Base-by-base conservation (phyloP, 2,888 invertebrate species). In the Ichneumoninae sp. region DNA sequence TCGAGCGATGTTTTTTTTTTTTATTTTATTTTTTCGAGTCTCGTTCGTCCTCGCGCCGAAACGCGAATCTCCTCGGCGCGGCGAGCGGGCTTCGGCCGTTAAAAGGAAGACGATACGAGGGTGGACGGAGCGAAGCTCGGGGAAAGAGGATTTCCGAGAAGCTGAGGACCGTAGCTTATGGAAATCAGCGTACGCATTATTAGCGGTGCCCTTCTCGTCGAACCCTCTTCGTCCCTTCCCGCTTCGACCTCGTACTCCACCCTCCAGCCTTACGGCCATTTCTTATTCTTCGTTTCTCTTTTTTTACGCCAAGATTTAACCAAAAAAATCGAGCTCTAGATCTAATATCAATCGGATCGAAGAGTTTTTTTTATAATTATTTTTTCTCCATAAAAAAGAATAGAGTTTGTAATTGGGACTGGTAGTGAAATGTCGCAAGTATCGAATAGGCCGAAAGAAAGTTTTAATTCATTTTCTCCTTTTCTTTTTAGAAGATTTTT, bases 181-280 rank as follows among this genome's bases (percentile, higher is more conserved):
- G 88, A 89, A 90, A 91, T 90, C 87, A 88, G 88, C 78, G 86
- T 87, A 89, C 83, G 86, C 88, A 88, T 89, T 89, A 87, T 90
- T 90, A 88, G 86, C 78, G 66, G 63, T 47, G 63, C 60, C 52
- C 82, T 80, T 80, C 75, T 80, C 81, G 71, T 75, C 81, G 76
- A 84, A 68, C 83, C 82, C 86, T 81, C 77, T 85, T 75, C 66
- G 83, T 79, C 22, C 44, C 75, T 73, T 66, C 76, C 70, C 44
- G 44, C 81, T 13, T 74, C 81, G 75, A 54, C 63, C 19, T 85
- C 83, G 10, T 77, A 85, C 36, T 57, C 71, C 19, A 16, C 30
- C 26, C 4, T 47, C 10, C 50, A 19, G 33, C 47, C 52, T 13
- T 5, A 8, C 22, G 33, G 10, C 36, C 33, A 36, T 57, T 65